A percentile compares a stretch with the other conserved stretches of the same genome.
phyloP scores from a whole-genome alignment of 2,113 vertebrate genomes.

The Lycocorax pyrrhopterus region DNA sequence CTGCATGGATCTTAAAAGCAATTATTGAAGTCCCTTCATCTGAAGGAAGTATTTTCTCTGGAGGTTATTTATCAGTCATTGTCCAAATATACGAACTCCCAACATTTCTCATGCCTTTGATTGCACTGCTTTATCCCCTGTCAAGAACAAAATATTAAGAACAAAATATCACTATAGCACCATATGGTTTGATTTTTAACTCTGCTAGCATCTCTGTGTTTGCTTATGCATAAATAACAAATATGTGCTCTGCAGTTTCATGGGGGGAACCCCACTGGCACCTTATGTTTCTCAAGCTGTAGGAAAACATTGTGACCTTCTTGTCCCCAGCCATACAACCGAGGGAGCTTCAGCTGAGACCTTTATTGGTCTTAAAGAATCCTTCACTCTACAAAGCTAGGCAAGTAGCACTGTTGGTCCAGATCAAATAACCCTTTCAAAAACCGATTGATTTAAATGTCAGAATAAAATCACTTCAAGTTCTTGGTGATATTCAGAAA shows the following conservation, averaged over 20 bases:
- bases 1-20: not conserved
- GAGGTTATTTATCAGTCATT: not conserved
- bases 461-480: not conserved
- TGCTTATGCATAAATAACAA: conserved; percentile 12
- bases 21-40: not conserved
- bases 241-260: not conserved
- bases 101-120: not conserved
- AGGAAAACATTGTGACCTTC: not conserved
- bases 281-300: conserved; percentile 9
- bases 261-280: not conserved
- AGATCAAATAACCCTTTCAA: not conserved
- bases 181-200: not conserved
- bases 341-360: not conserved
- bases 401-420: not conserved
- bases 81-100: not conserved
- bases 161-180: not conserved
- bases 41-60: not conserved
- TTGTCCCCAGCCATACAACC: not conserved
- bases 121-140: not conserved
- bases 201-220: not conserved
- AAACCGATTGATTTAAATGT: not conserved
- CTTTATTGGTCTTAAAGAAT: not conserved
- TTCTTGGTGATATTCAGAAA: not conserved
- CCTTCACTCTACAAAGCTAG: not conserved
- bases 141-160: not conserved